These are phyloP conservation scores for Rutilus rutilus DNA, from an alignment of 2,113 vertebrate genomes.

Conservation along the genomic window DNA sequence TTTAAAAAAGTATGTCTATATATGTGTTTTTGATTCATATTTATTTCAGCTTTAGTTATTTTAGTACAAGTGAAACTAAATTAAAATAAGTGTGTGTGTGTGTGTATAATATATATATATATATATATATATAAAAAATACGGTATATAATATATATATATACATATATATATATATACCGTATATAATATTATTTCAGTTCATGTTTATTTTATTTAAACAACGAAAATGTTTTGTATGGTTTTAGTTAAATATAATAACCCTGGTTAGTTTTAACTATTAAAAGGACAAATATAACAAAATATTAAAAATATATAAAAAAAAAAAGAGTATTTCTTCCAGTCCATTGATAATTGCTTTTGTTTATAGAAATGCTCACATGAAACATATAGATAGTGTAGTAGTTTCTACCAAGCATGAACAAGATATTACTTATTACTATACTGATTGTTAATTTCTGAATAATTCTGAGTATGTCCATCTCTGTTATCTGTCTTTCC, in stretches of 20 bases:
- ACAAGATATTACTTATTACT: neutral
- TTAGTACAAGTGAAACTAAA: too few relatives aligned
- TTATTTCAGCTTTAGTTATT: too few relatives aligned
- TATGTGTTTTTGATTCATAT: too few relatives aligned
- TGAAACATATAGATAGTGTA: too few relatives aligned
- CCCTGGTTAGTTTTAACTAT: neutral
- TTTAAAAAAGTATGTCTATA: too few relatives aligned
- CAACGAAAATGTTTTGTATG: neutral
- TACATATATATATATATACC: neutral
- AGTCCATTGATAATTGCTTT: neutral
- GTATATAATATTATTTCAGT: neutral
- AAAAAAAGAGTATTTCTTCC: neutral
- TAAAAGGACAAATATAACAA: neutral
- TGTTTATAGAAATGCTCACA: neutral
- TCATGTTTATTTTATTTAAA: neutral
- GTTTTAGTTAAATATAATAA: neutral
- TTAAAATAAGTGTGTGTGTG: too few relatives aligned
- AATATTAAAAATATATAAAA: neutral
- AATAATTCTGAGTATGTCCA: neutral
- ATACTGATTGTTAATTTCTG: neutral
- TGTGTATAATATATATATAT: too few relatives aligned
- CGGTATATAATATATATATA: neutral
- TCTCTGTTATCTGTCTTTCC: constrained; percentile 18
- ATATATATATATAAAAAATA: too few relatives aligned
- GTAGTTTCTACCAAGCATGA: neutral